Evolutionary conservation across 1,140 invertebrate species (phyloP), one percentile per base, ranked within the genome.

Genomic region (Cecropterus lyciades): DNA sequence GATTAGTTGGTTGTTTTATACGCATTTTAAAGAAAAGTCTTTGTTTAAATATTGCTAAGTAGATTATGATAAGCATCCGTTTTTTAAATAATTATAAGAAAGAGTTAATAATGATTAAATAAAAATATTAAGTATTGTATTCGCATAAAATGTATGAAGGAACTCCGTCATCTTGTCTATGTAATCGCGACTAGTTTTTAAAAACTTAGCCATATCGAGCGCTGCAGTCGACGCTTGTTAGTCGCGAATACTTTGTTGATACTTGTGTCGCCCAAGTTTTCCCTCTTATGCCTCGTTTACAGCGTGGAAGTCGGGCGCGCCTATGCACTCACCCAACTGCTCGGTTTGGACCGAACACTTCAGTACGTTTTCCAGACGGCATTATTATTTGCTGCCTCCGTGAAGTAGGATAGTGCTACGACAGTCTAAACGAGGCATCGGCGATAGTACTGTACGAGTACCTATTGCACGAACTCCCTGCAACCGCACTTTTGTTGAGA

Each of bases 221-320:
- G 60, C 60, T 64, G 49, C 60, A 64, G 60, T 64, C 49, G 60
- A 53, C 20, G 60, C 60, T 64, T 64, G 60, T 64, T 64, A 64
- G 60, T 64, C 49, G 48, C 33, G 37, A 53, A 64, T 64, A 64
- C 60, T 53, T 64, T 64, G 60, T 64, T 64, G 60, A 64, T 64
- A 64, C 60, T 64, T 53, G 60, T 64, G 48, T 52, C 60, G 60
- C 37, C 59, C 60, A 52, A 63, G 60, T 63, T 63, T 63, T 63
- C 48, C 60, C 37, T 63, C 60, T 63, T 63, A 63, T 63, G 60
- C 60, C 48, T 52, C 49, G 48, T 63, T 63, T 52, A 20, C 53
- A 42, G 16, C 37, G 17, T 24, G 17, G 53, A n/a, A 43, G 16
- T 42, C 37, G 42, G 53, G 33, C 53, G 37, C 53, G 53, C 48